Percentiles rank a stretch among this genome's conserved stretches.
Conservation (phyloP, 1,140 invertebrate species). For the Drosophila bocqueti region DNA sequence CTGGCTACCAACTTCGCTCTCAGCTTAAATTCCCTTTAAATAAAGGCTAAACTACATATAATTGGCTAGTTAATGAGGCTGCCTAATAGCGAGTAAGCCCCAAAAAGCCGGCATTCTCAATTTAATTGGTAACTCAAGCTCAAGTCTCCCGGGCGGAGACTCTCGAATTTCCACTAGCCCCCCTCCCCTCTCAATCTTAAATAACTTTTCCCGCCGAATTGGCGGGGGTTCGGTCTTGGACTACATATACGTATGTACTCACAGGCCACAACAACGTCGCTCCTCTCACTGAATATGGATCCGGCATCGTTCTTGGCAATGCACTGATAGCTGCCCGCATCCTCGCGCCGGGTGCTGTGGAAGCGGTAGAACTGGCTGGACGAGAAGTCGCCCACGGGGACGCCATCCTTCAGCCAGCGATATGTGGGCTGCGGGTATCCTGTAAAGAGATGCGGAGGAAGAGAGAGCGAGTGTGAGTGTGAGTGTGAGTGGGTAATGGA, state of each 20-base stretch:
- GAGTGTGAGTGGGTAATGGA: not conserved
- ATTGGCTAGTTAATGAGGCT: slow-evolving; percentile 1
- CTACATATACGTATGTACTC: slow-evolving; percentile 86
- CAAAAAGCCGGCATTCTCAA: not conserved
- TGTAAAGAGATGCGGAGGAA: slow-evolving; percentile 76
- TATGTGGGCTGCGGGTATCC: slow-evolving; percentile 95
- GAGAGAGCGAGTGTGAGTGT: not conserved
- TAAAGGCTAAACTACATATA: not conserved
- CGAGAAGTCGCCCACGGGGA: slow-evolving; percentile 90
- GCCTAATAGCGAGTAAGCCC: not conserved
- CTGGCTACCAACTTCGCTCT: not conserved
- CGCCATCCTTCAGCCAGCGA: slow-evolving; percentile 94
- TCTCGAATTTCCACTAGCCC: slow-evolving; percentile 14
- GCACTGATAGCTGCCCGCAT: slow-evolving; percentile 96
- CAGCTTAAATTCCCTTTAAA: not conserved
- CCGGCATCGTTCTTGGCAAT: slow-evolving; percentile 95
- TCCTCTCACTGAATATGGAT: slow-evolving; percentile 95
- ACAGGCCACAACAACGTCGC: slow-evolving; percentile 95
- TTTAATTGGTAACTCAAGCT: slow-evolving; percentile 25
- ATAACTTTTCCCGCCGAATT: not conserved
- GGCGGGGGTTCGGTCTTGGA: too few relatives aligned
- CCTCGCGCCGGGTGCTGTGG: slow-evolving; percentile 90
- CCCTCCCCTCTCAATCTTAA: not conserved
- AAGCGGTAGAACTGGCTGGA: slow-evolving; percentile 93
- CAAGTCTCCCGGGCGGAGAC: not conserved